Evolutionary conservation across 2,888 invertebrate genomes (phyloP), one percentile per base, ranked within the genome.

Genomic region (Incurvaria masculella): DNA sequence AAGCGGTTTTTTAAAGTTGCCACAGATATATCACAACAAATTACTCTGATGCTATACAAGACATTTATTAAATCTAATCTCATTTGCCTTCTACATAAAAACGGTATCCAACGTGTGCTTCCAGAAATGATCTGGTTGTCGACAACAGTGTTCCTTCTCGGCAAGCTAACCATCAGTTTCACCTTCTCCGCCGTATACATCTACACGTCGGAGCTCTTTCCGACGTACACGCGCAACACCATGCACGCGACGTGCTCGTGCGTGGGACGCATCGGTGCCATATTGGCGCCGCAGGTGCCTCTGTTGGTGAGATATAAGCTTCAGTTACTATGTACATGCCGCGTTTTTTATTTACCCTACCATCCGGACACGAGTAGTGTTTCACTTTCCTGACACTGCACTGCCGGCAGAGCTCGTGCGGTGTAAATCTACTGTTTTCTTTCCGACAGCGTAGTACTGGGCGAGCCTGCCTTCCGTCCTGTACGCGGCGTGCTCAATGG

Each of bases 181-280:
- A 82, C 87, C 2, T 87, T 85, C 65, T 82, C 85, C 57, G 81
- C 84, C 44, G 74, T 87, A 54, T 87, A 87, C 66, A 81, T 87
- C 60, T 86, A 85, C 64, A 86, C 88, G 1, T 82, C 87, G 40
- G 88, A 89, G 70, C 76, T 89, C 62, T 89, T 88, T 67, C 89
- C 89, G 14, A 89, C 88, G 2, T 83, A 83, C 61, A 79, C 87
- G 4, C 71, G 88, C 14, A 87, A 88, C 66, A 85, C 86, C 41
- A 72, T 87, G 61, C 80, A 88, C 54, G 82, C 86, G 3, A 72
- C 85, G 45, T 88, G 88, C 65, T 85, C 86, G 1, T 83, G 87
- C 67, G 74, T 84, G 52, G 88, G 88, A 8, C 72, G 88, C n/a
- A 69, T 87, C 42, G 88, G 88, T 2, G 83, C 87, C 1, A 82